phyloP scores from a whole-genome alignment of 2,888 invertebrate genomes.

The Gibbula magus region DNA sequence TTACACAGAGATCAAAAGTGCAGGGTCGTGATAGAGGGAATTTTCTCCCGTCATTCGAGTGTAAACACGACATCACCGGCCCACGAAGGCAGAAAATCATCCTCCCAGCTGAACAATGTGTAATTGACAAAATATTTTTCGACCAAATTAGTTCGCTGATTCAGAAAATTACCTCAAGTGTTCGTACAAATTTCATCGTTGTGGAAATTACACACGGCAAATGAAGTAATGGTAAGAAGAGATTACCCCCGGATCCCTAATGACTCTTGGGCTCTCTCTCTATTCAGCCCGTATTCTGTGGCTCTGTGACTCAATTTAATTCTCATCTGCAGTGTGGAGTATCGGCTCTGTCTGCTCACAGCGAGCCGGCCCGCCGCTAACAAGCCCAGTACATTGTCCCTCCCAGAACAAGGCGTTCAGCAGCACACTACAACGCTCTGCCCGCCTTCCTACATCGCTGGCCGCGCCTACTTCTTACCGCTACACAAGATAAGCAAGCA shows the following conservation, averaged over 20 bases:
- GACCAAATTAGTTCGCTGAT: slow-evolving; percentile 52
- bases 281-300: slow-evolving; percentile 27
- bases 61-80: slow-evolving; percentile 43
- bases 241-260: slow-evolving; percentile 48
- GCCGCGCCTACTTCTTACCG: background rate
- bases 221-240: slow-evolving; percentile 46
- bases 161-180: slow-evolving; percentile 51
- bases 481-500: slow-evolving; percentile 21
- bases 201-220: slow-evolving; percentile 46
- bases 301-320: slow-evolving; percentile 26
- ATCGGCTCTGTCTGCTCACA: background rate
- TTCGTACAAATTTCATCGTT: slow-evolving; percentile 49
- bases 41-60: slow-evolving; percentile 41
- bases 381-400: slow-evolving; percentile 8
- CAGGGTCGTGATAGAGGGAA: slow-evolving; percentile 29
- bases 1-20: slow-evolving; percentile 35
- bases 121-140: slow-evolving; percentile 57
- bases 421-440: background rate
- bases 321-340: slow-evolving; percentile 1
- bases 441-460: background rate
- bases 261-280: slow-evolving; percentile 35
- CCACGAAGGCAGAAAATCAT: slow-evolving; percentile 47
- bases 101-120: slow-evolving; percentile 46
- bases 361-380: background rate
- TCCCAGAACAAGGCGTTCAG: background rate